A percentile compares a stretch with the other conserved stretches of the same genome.
Evolutionary conservation across 2,797 vertebrate genomes (phyloP).

Genomic region (Pelodytes ibericus): DNA sequence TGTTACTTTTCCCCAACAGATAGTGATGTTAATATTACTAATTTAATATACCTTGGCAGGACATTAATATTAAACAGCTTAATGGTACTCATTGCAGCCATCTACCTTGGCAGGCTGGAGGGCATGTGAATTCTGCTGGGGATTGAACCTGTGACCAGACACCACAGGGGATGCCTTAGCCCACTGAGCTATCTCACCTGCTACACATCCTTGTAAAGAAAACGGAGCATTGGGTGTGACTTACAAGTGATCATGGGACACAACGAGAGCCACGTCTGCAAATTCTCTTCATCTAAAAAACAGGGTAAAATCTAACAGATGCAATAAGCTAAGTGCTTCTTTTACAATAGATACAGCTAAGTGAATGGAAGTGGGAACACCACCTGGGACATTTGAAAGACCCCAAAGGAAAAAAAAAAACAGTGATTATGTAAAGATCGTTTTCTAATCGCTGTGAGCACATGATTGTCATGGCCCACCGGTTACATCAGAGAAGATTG

Average conservation of each 20-base stretch:
- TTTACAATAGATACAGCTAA: conserved; percentile 14
- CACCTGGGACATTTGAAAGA: conserved; percentile 11
- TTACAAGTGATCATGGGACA: background rate
- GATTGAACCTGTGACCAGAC: too few relatives aligned
- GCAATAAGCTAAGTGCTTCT: conserved; percentile 49
- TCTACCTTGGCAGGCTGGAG: too few relatives aligned
- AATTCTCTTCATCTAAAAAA: conserved; percentile 17
- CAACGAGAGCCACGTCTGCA: conserved; percentile 12
- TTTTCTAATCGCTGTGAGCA: conserved; percentile 21
- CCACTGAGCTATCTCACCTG: too few relatives aligned
- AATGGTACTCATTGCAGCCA: too few relatives aligned
- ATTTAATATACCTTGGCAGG: too few relatives aligned
- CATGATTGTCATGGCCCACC: conserved; percentile 22
- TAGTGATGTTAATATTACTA: too few relatives aligned
- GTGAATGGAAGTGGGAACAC: conserved; percentile 7
- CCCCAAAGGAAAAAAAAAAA: background rate
- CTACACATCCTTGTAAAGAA: too few relatives aligned
- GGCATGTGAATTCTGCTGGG: too few relatives aligned
- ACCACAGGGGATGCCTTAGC: too few relatives aligned
- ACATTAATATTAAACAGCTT: too few relatives aligned
- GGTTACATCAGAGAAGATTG: conserved; percentile 41
- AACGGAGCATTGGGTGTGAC: background rate
- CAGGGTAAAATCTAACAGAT: background rate
- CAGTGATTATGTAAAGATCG: conserved; percentile 25
- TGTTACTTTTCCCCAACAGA: too few relatives aligned